Evolutionary conservation across 2,797 vertebrate genomes (phyloP), one percentile per base, ranked within the genome.

Genomic region (Forpus xanthops): DNA sequence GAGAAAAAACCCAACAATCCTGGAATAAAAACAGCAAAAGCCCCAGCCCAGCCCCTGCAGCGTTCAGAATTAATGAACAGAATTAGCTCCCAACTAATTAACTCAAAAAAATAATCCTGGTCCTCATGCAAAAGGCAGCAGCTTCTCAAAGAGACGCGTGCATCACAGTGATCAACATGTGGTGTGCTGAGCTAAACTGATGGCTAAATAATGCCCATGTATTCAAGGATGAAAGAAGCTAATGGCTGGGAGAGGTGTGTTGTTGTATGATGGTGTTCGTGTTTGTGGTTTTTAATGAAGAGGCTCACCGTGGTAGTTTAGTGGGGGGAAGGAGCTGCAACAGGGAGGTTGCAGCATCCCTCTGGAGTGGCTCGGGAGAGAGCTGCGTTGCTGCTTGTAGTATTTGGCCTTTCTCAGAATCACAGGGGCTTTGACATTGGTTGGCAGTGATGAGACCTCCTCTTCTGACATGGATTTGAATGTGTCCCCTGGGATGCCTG

Each of bases 31-130:
- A 31, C 13, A 28, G 52, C 9, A 14, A 45, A 8, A 9, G 4
- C 1, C 15, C 20, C 61, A 80, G 44, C 62, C 45, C 66, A 66
- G 30, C 85, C 85, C 93, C 77, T 83, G 78, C 15, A 5, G 90
- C 73, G 55, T 78, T 85, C 58, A 23, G 72, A 94, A 89, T 81
- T 93, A 91, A 94, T 75, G 33, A 93, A 83, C 0, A 1, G 85
- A 94, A 93, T 92, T 94, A 94, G 27, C 72, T 93, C 45, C 47
- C 1, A 1, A 85, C 31, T 81, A 92, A 94, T 93, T 93, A 93
- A 92, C 81, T 83, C 17, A 21, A 60, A 84, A 93, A 67, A 64
- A 52, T 25, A 87, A 86, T 66, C 72, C 58, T 11, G 18, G 75
- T 77, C 79, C 52, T 82, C 56, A 47, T 70, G 79, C 76, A 75